phyloP scores from a whole-genome alignment of 2,113 vertebrate genomes.

The Rousettus leschenaultii region DNA sequence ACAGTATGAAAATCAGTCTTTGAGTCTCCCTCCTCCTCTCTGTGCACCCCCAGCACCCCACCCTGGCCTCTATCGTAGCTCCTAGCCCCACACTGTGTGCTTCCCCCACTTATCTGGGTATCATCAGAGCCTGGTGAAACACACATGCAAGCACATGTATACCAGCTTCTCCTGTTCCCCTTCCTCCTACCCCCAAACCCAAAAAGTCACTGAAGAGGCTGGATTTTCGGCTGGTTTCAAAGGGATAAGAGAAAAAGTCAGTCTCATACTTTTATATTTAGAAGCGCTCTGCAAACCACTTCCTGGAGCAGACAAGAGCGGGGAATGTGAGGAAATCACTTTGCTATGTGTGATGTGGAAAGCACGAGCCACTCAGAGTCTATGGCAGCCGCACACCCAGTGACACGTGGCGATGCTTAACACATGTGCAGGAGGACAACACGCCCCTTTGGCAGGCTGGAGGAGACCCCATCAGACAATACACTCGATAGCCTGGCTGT shows the following conservation, averaged over 20 bases:
- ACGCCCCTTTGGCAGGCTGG: background rate
- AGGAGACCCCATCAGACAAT: background rate
- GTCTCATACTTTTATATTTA: slow-evolving; percentile 54
- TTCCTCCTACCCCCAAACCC: background rate
- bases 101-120: background rate
- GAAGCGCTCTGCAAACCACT: slow-evolving; percentile 61
- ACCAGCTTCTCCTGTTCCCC: background rate
- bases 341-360: slow-evolving; percentile 61
- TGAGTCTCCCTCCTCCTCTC: too few species aligned
- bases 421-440: background rate
- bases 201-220: background rate
- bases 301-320: slow-evolving; percentile 50
- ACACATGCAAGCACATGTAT: background rate
- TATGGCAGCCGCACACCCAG: background rate
- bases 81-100: fast-evolving
- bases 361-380: background rate
- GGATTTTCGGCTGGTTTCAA: slow-evolving; percentile 47
- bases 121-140: background rate
- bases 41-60: background rate
- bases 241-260: background rate
- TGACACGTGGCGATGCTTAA: background rate
- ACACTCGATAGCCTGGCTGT: background rate
- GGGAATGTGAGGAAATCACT: slow-evolving; percentile 59
- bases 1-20: background rate
- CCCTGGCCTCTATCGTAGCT: background rate